Percentiles rank a stretch among this genome's conserved stretches.
Evolutionary conservation across 2,113 vertebrate species (phyloP).

Genomic region (Lanius ludovicianus): DNA sequence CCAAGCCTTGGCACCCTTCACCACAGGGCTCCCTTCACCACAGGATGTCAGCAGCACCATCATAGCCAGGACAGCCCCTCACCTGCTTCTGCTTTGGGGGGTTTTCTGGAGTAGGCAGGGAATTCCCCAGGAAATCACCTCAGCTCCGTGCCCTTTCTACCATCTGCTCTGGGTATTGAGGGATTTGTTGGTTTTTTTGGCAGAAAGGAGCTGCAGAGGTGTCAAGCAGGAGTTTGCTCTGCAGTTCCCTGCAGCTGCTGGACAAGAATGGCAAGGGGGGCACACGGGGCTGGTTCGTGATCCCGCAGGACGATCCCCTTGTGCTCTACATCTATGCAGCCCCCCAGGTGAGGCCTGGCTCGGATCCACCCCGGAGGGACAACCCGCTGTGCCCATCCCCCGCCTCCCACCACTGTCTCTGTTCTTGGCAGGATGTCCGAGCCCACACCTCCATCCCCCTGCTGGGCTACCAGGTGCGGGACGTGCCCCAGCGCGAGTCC

Average conservation of each 20-base stretch:
- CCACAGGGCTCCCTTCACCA: rapidly evolving
- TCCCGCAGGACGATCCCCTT: slow-evolving; percentile 72
- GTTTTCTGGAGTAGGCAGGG: not conserved
- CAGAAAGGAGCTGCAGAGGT: slow-evolving; percentile 68
- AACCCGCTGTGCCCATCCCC: not conserved
- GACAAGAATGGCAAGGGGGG: slow-evolving; percentile 66
- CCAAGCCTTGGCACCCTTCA: not conserved
- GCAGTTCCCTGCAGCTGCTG: slow-evolving; percentile 76
- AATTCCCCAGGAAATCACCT: not conserved
- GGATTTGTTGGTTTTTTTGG: not conserved
- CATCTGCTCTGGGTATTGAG: not conserved
- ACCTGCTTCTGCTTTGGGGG: not conserved
- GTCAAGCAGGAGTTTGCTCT: slow-evolving; percentile 64
- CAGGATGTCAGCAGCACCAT: not conserved
- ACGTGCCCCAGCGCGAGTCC: slow-evolving; percentile 23
- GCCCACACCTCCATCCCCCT: slow-evolving; percentile 78
- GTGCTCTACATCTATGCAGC: slow-evolving; percentile 77
- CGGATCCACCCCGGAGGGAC: rapidly evolving
- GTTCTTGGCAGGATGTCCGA: slow-evolving; percentile 65
- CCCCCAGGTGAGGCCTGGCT: slow-evolving; percentile 67
- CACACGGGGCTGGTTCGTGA: slow-evolving; percentile 73
- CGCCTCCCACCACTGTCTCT: not conserved
- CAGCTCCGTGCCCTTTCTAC: not conserved
- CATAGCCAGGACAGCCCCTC: not conserved
- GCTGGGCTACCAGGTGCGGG: slow-evolving; percentile 73